A percentile compares a stretch with the other conserved stretches of the same genome.
These are phyloP conservation scores for Urophycis tenuis DNA, from an alignment of 2,797 vertebrate genomes.

Conservation along the genomic window DNA sequence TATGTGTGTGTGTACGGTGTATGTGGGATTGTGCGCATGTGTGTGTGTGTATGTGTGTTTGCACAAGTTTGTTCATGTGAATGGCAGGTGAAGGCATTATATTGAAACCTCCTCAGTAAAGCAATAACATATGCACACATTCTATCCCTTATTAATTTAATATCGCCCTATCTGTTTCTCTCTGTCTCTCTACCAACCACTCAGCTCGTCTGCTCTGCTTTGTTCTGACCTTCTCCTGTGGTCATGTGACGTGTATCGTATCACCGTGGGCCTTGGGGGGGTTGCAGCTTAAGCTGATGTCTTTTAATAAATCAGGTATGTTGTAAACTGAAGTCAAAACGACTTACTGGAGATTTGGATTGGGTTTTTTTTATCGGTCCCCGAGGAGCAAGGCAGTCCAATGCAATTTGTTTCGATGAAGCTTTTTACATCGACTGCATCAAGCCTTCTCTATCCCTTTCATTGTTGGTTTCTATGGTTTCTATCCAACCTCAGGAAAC, in stretches of 20 bases:
- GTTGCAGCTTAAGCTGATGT: neutral
- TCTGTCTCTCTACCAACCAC: neutral
- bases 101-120: neutral
- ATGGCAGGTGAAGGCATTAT: neutral
- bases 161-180: neutral
- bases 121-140: neutral
- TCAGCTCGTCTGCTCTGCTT: conserved; percentile 4
- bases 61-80: neutral
- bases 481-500: neutral
- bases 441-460: neutral
- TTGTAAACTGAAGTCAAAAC: conserved; percentile 1
- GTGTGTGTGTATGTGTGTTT: neutral
- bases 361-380: neutral
- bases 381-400: neutral
- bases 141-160: neutral
- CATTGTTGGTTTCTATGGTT: neutral
- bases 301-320: neutral
- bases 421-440: too few species aligned
- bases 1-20: neutral
- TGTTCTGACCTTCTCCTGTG: conserved; percentile 34
- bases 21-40: neutral
- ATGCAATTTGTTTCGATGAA: neutral
- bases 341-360: neutral
- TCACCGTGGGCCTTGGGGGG: conserved; percentile 11
- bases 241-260: conserved; percentile 29